Percentiles rank a stretch among this genome's conserved stretches.
These are phyloP conservation scores for Penaeus vannamei DNA, from an alignment of 1,140 invertebrate species.

Conservation along the genomic window DNA sequence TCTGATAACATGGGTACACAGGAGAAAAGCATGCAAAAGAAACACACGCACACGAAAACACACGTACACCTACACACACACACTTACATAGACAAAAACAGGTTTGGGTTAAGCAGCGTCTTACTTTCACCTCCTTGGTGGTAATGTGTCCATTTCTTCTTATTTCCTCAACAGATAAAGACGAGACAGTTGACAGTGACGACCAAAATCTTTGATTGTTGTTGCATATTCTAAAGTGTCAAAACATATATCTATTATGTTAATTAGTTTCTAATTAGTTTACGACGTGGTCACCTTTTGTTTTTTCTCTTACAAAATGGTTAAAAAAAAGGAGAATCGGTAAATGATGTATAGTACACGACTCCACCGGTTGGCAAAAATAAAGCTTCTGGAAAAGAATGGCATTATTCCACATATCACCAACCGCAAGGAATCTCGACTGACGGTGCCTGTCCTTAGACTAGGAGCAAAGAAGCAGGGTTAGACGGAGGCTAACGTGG, in stretches of 20 bases:
- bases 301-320: background rate
- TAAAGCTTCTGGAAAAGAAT: background rate
- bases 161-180: conserved; percentile 72
- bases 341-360: background rate
- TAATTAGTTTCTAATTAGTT: too few species aligned
- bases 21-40: background rate
- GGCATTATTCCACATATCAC: conserved; percentile 63
- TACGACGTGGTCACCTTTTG: background rate
- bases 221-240: too few species aligned
- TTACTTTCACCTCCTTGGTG: background rate
- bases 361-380: background rate
- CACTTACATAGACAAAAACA: too few species aligned
- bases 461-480: background rate
- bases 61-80: too few species aligned
- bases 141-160: conserved; percentile 68
- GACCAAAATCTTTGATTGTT: conserved; percentile 85
- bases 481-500: conserved; percentile 1
- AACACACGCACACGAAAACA: background rate
- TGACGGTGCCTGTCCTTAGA: conserved; percentile 9
- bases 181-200: conserved; percentile 93
- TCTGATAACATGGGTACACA: background rate
- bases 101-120: background rate
- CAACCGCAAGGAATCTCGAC: conserved; percentile 16
- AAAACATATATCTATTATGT: too few species aligned
- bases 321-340: background rate